Evolutionary conservation across 2,113 vertebrate species (phyloP), one percentile per base, ranked within the genome.

Genomic region (Callospermophilus lateralis): DNA sequence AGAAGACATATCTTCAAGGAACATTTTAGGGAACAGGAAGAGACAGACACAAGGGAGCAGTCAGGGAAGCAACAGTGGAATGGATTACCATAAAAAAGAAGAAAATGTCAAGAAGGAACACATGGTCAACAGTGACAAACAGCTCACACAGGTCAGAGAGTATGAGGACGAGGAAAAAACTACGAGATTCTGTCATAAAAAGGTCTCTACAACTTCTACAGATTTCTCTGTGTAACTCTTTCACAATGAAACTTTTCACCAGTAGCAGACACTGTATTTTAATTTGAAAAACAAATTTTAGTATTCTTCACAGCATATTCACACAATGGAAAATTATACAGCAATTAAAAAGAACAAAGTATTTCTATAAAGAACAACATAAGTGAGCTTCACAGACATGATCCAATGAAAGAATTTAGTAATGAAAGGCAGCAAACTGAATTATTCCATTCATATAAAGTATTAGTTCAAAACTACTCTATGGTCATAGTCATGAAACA

Each of bases 231-330:
- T 79, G 22, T 86, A 94, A 91, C 39, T 96, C 32, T 89, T 96
- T 83, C 24, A 93, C 53, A 96, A 79, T 90, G 39, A 96, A 90
- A 48, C 10, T 68, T 92, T 87, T 88, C 42, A 93, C n/a, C 89
- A 81, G 53, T 26, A 95, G 17, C 26, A 80, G 13, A 42, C 3
- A 83, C 24, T 92, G 53, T 83, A 78, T 95, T 96, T 95, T 88
- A 83, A 92, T 78, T 76, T 72, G 55, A 93, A 96, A 96, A 93
- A 51, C 34, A 96, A 48, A 51, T 94, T 92, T 87, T 92, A 89
- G 58, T 89, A 86, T 81, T 51, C 19, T 83, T 51, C 12, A 22
- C 30, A 11, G 19, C 72, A 68, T 51, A 15, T 83, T 45, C 12
- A 22, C 30, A 11, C 72, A 74, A 51, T 34, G 45, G 72, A 93